These are phyloP conservation scores for Parauchenoglanis punctatus DNA, from an alignment of 2,797 vertebrate genomes.

Conservation along the genomic window DNA sequence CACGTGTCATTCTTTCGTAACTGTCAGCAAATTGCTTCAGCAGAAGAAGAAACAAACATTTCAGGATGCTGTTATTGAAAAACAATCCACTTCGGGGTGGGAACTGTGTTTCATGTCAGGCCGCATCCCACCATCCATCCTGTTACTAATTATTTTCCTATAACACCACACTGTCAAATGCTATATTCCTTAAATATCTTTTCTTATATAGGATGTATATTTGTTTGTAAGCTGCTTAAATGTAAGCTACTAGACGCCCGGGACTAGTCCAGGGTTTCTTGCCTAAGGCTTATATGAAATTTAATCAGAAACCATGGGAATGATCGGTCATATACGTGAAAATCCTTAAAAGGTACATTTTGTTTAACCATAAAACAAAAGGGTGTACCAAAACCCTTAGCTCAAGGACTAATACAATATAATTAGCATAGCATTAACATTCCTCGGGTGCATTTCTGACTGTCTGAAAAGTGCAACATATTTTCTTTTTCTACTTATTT, in stretches of 20 bases:
- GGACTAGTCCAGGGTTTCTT: not conserved
- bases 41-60: not conserved
- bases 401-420: not conserved
- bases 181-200: not conserved
- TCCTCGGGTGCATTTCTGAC: not conserved
- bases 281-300: not conserved
- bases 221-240: not conserved
- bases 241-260: not conserved
- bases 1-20: not conserved
- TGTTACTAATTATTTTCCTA: not conserved
- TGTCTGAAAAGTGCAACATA: not conserved
- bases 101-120: not conserved
- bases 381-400: not conserved
- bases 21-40: not conserved
- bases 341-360: not conserved
- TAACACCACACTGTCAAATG: not conserved
- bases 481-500: conserved; percentile 24
- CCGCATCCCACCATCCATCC: not conserved
- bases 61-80: not conserved
- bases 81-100: not conserved
- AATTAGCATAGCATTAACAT: not conserved
- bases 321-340: not conserved
- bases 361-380: not conserved
- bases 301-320: not conserved
- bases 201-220: not conserved